A percentile compares a stretch with the other conserved stretches of the same genome.
These are phyloP conservation scores for Marcusenius ussheri DNA, from an alignment of 2,113 vertebrate genomes.

Conservation along the genomic window DNA sequence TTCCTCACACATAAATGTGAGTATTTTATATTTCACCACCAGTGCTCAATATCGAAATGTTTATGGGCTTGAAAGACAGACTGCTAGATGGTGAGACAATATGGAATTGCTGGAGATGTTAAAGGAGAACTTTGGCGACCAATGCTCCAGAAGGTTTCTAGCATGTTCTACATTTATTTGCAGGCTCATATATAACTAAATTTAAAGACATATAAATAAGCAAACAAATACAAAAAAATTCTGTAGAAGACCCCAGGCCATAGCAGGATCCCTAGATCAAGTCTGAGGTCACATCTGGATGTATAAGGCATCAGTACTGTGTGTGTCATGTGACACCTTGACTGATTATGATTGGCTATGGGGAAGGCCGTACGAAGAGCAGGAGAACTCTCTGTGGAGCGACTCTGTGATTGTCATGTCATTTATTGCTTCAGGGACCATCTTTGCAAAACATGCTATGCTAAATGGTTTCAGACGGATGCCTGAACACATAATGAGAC, in stretches of 20 bases:
- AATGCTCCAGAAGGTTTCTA: not conserved
- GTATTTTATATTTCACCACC: not conserved
- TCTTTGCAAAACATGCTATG: not conserved
- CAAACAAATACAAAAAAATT: not conserved
- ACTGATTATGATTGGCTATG: constrained; percentile 15
- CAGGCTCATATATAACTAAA: not conserved
- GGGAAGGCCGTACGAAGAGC: not conserved
- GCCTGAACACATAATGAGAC: not conserved
- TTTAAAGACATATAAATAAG: not conserved
- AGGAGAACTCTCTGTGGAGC: not conserved
- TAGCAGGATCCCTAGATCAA: not conserved
- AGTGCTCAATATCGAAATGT: not conserved
- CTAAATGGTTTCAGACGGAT: not conserved
- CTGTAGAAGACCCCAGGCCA: not conserved
- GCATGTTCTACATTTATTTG: not conserved
- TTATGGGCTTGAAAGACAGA: not conserved
- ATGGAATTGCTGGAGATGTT: not conserved
- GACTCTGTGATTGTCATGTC: not conserved
- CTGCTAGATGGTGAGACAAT: not conserved
- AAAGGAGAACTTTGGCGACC: not conserved
- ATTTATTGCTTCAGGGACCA: not conserved
- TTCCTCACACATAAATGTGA: not conserved
- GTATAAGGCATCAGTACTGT: not conserved
- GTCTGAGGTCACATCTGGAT: not conserved
- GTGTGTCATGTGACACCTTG: not conserved